Percentiles rank a stretch among this genome's conserved stretches.
Evolutionary conservation across 2,888 invertebrate species (phyloP).

Genomic region (Drosophila imparisetae): DNA sequence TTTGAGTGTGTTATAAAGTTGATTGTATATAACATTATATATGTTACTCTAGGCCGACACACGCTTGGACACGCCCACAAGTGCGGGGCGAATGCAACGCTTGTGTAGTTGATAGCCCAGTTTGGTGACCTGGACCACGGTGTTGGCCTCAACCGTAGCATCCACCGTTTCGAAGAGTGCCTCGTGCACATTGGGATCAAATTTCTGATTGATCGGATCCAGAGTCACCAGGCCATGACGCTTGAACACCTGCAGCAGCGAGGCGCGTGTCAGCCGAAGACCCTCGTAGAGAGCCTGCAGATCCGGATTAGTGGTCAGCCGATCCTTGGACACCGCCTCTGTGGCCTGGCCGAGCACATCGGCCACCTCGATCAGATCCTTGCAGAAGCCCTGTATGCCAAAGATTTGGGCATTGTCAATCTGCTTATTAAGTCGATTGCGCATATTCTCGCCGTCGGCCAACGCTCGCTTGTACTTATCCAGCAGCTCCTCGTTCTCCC

Average conservation of each 20-base stretch:
- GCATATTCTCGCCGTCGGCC: slow-evolving; percentile 97
- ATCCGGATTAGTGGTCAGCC: slow-evolving; percentile 23
- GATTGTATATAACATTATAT: not conserved
- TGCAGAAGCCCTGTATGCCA: slow-evolving; percentile 98
- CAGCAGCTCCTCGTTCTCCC: slow-evolving; percentile 87
- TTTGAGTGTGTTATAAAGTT: not conserved
- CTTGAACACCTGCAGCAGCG: slow-evolving; percentile 93
- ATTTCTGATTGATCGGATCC: slow-evolving; percentile 95
- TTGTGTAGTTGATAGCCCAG: slow-evolving; percentile 97
- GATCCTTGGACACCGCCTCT: slow-evolving; percentile 92
- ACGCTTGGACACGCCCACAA: slow-evolving; percentile 96
- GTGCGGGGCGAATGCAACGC: slow-evolving; percentile 96
- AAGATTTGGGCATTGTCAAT: slow-evolving; percentile 97
- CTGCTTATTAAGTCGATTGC: slow-evolving; percentile 95
- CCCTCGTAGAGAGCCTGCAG: slow-evolving; percentile 94
- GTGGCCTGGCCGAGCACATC: slow-evolving; percentile 95
- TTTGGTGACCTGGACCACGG: slow-evolving; percentile 96
- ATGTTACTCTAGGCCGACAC: not conserved
- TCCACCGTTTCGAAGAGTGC: slow-evolving; percentile 97
- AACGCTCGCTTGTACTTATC: slow-evolving; percentile 98
- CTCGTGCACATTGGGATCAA: slow-evolving; percentile 98
- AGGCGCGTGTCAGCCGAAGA: slow-evolving; percentile 93
- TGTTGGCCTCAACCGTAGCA: slow-evolving; percentile 92
- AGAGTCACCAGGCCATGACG: slow-evolving; percentile 94
- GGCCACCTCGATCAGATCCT: slow-evolving; percentile 97